Evolutionary conservation across 2,113 vertebrate genomes (phyloP).

Genomic region (Scytalopus superciliaris): DNA sequence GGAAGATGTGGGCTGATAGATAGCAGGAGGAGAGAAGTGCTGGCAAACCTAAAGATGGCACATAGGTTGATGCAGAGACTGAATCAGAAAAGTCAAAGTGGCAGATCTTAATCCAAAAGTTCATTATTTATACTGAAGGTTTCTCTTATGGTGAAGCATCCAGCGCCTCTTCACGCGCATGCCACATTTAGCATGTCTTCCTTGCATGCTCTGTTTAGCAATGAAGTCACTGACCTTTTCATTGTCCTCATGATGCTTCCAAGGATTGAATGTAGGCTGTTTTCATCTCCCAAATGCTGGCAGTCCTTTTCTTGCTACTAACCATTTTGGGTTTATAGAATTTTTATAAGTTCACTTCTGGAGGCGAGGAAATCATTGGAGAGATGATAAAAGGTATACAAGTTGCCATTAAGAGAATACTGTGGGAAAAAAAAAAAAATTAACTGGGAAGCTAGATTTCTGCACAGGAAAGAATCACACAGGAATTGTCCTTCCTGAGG

Average conservation of each 20-base stretch:
- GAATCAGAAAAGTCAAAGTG: background rate
- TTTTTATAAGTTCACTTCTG: background rate
- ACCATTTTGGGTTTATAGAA: background rate
- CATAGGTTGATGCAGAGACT: background rate
- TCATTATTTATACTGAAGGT: background rate
- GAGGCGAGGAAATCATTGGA: background rate
- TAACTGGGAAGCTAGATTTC: background rate
- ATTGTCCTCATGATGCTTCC: background rate
- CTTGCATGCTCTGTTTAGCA: slow-evolving; percentile 36
- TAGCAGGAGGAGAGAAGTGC: background rate
- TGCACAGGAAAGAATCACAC: background rate
- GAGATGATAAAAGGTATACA: background rate
- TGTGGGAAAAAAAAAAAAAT: background rate
- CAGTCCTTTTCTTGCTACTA: background rate
- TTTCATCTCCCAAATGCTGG: background rate
- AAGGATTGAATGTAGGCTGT: background rate
- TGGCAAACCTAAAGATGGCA: background rate
- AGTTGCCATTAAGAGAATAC: background rate
- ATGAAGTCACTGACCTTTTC: slow-evolving; percentile 43
- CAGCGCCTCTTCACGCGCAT: background rate
- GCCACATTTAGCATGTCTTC: background rate
- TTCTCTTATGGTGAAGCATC: background rate
- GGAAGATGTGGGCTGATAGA: background rate
- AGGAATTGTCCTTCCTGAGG: background rate
- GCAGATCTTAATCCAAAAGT: background rate